Conservation (phyloP, 2,888 invertebrate genomes). For the Plutella xylostella region DNA sequence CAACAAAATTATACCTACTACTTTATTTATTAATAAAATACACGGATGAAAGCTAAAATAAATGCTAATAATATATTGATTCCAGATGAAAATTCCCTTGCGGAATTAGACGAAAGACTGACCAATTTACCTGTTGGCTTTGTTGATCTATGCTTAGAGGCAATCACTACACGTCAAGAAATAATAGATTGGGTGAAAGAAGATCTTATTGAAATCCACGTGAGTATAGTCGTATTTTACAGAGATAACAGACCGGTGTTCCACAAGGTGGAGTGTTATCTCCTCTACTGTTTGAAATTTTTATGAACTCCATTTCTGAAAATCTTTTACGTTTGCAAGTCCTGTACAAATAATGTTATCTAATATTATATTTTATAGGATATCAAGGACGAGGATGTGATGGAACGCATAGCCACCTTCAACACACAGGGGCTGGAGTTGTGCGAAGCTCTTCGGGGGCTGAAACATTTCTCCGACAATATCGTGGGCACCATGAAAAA, state of each 20-base stretch:
- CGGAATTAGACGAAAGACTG: conserved; percentile 38
- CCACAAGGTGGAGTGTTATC: too few relatives aligned
- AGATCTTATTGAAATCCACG: conserved; percentile 35
- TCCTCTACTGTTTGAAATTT: too few relatives aligned
- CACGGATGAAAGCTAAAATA: background rate
- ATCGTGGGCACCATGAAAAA: conserved; percentile 38
- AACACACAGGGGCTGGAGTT: conserved; percentile 47
- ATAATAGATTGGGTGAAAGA: conserved; percentile 57
- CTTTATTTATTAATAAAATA: background rate
- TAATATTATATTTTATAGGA: conserved; percentile 19
- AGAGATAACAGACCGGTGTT: too few relatives aligned
- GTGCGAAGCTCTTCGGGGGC: conserved; percentile 41
- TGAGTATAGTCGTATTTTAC: conserved; percentile 25
- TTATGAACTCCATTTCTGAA: too few relatives aligned
- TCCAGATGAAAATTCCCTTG: conserved; percentile 40
- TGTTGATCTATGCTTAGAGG: conserved; percentile 51
- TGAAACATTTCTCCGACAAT: conserved; percentile 39
- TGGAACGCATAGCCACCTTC: conserved; percentile 40
- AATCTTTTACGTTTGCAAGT: too few relatives aligned
- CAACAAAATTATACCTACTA: background rate
- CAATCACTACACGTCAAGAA: conserved; percentile 52
- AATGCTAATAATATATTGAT: background rate
- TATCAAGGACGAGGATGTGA: conserved; percentile 29
- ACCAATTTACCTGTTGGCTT: conserved; percentile 41
- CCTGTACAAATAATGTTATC: background rate